Base-by-base conservation (phyloP, 2,888 invertebrate genomes). In the Smittia sp. region DNA sequence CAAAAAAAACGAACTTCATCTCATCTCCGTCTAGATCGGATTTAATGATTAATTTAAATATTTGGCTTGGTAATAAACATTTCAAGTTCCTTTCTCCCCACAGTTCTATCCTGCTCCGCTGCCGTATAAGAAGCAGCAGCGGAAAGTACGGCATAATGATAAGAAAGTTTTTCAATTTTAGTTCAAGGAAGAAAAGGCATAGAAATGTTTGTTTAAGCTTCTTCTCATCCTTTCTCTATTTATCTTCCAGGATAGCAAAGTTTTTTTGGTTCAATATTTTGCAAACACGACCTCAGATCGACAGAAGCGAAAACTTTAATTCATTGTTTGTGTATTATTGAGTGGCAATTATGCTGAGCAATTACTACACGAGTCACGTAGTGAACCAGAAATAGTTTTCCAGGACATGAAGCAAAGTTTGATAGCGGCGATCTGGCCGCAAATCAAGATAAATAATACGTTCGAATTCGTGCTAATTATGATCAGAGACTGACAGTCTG, bases 1-100 rank as follows among this genome's bases (percentile, higher is more conserved):
- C 58, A 58, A 2, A 22, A 46, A 20, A 58, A 58, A 39, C 7
- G 24, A 18, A 58, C 58, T 58, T 58, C 24, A 58, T 58, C 58
- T 58, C 15, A 11, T 27, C 24, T 24, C 63, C 27, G 22, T 7
- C 32, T 66, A 18, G 9, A 7, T 66, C 66, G 39, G 54, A 62
- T 62, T 72, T 72, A 72, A 72, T 72, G 72, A 72, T 62, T 62
- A 62, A 62, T 72, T 69, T 69, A 69, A 69, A 69, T 52, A 69
- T 54, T 72, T 38, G 38, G 2, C 38, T 27, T 11, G 3, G 13
- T 72, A 72, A 38, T 27, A 72, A 72, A 62, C 62, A 72, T 72
- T 54, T 27, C n/a, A 27, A 25, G 32, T 15, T 13, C 13, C 11
- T 39, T 62, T 72, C 52, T 18, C 52, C 25, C 25, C 6, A 24